These are phyloP conservation scores for Contarinia nasturtii DNA, from an alignment of 1,140 invertebrate species.

Conservation along the genomic window DNA sequence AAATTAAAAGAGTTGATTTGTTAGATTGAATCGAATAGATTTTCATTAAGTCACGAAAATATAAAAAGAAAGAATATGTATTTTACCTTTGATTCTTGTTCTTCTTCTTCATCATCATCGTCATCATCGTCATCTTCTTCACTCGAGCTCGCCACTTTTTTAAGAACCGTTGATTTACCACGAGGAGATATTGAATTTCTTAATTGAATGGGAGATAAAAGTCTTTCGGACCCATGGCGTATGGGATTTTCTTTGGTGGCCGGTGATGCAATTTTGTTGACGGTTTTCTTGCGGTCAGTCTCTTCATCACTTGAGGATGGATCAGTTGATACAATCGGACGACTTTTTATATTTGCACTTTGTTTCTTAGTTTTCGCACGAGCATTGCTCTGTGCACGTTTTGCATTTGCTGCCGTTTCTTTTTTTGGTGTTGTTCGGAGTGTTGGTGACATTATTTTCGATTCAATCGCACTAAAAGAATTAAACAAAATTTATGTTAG, in stretches of 20 bases:
- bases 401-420: constrained; percentile 18
- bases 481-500: too few relatives aligned
- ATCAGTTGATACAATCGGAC: constrained; percentile 1
- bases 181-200: not conserved
- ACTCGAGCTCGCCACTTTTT: not conserved
- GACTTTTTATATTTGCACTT: constrained; percentile 6
- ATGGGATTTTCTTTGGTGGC: too few relatives aligned
- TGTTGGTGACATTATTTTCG: constrained; percentile 10
- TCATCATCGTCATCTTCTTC: constrained; percentile 2
- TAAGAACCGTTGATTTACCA: not conserved
- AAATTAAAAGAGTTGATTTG: too few relatives aligned
- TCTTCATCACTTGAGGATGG: not conserved
- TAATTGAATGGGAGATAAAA: not conserved
- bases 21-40: not conserved
- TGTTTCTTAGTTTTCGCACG: constrained; percentile 2
- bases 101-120: constrained; percentile 1
- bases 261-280: not conserved
- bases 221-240: not conserved
- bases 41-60: too few relatives aligned
- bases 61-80: not conserved
- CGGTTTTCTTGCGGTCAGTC: not conserved
- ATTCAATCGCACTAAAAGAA: too few relatives aligned
- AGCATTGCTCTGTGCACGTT: constrained; percentile 12
- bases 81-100: not conserved
- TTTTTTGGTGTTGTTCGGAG: constrained; percentile 7